A percentile compares a stretch with the other conserved stretches of the same genome.
Evolutionary conservation across 1,140 invertebrate species (phyloP).

Genomic region (Hyles euphorbiae): DNA sequence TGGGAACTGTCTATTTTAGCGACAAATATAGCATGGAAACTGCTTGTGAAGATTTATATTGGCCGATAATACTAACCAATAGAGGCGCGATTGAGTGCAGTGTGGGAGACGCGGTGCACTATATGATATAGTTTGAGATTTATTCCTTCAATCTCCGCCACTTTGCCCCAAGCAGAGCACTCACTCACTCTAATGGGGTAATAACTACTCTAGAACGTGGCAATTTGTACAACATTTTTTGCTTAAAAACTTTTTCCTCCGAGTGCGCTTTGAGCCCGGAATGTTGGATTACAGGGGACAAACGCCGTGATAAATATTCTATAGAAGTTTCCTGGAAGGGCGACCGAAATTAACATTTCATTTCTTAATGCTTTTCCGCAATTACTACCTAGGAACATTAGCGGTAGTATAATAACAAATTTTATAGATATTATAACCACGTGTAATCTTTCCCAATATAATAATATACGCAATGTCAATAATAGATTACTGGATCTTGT

Average conservation of each 20-base stretch:
- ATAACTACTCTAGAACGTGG: constrained; percentile 51
- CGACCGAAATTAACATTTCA: too few species aligned
- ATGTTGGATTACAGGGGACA: constrained; percentile 23
- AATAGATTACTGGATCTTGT: too few species aligned
- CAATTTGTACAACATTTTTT: constrained; percentile 52
- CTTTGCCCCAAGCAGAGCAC: constrained; percentile 29
- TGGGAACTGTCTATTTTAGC: too few species aligned
- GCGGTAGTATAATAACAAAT: neutral
- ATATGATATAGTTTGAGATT: constrained; percentile 36
- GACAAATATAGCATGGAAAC: too few species aligned
- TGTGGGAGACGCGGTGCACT: constrained; percentile 20
- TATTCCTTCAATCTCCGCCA: constrained; percentile 44
- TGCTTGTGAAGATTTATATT: too few species aligned
- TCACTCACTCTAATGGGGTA: constrained; percentile 53
- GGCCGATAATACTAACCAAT: too few species aligned
- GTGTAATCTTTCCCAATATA: constrained; percentile 9
- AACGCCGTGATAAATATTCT: constrained; percentile 23
- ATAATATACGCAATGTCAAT: neutral
- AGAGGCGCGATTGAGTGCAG: neutral
- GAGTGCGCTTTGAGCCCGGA: constrained; percentile 15
- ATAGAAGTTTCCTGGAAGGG: neutral
- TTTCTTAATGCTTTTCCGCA: neutral
- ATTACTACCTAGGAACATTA: neutral
- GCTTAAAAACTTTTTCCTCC: constrained; percentile 40
- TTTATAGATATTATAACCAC: constrained; percentile 4